Percentiles rank a stretch among this genome's conserved stretches.
Conservation (phyloP, 2,888 invertebrate genomes). For the Chalcis sispes region DNA sequence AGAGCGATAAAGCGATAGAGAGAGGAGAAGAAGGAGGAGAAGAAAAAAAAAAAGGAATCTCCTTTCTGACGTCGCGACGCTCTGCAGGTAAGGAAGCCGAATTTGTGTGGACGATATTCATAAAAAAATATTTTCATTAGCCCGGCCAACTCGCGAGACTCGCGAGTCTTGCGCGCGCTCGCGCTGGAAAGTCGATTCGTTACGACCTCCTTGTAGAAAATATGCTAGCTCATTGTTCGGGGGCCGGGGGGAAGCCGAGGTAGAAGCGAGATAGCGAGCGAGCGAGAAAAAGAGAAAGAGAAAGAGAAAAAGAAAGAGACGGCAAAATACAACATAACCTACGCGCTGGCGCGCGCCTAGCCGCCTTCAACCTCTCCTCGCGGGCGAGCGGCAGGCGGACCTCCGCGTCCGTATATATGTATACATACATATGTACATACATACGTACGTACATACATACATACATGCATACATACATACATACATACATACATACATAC, state of each 20-base stretch:
- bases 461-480: constrained; percentile 72
- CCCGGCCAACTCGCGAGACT: too few species aligned
- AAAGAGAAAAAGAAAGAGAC: constrained; percentile 36
- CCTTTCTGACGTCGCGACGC: too few species aligned
- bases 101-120: constrained; percentile 56
- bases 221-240: constrained; percentile 72
- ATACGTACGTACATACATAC: constrained; percentile 65
- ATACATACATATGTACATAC: constrained; percentile 65
- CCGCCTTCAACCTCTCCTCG: constrained; percentile 44
- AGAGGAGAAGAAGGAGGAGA: too few species aligned
- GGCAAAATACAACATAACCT: constrained; percentile 56
- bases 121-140: constrained; percentile 59
- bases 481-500: constrained; percentile 71
- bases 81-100: too few species aligned
- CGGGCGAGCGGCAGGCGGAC: constrained; percentile 9
- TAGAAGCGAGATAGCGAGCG: constrained; percentile 54
- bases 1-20: background rate
- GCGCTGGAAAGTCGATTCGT: constrained; percentile 73
- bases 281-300: constrained; percentile 51
- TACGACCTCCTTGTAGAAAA: constrained; percentile 72
- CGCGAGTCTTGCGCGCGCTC: constrained; percentile 36
- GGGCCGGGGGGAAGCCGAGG: constrained; percentile 52
- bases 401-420: constrained; percentile 58
- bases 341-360: constrained; percentile 33
- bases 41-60: too few species aligned